Conservation (phyloP, 2,888 invertebrate species). For the Criorhina ranunculi region DNA sequence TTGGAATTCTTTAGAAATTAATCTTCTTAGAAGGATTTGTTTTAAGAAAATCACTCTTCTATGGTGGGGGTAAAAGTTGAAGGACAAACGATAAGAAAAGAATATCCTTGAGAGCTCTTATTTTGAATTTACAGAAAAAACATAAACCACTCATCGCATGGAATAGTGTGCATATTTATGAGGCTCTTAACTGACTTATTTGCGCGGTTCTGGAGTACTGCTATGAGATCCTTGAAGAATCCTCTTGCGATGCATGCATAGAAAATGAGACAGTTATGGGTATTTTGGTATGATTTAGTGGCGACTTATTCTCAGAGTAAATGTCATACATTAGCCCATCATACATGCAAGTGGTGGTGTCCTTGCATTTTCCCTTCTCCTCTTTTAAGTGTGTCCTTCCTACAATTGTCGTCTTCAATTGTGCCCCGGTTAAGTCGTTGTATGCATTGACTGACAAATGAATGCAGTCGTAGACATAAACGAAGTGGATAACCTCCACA, state of each 20-base stretch:
- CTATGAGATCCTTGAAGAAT: background rate
- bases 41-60: background rate
- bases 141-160: background rate
- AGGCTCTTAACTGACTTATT: background rate
- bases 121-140: background rate
- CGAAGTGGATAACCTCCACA: conserved; percentile 68
- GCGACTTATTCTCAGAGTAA: conserved; percentile 44
- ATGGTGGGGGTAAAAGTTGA: background rate
- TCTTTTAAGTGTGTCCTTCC: conserved; percentile 63
- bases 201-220: conserved; percentile 19
- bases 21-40: conserved; percentile 38
- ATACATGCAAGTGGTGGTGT: conserved; percentile 16
- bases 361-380: conserved; percentile 28
- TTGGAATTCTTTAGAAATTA: conserved; percentile 33
- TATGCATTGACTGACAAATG: conserved; percentile 73
- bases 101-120: background rate
- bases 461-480: conserved; percentile 72
- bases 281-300: conserved; percentile 59
- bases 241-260: conserved; percentile 37
- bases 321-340: conserved; percentile 47
- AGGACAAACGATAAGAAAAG: background rate
- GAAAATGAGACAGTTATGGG: conserved; percentile 46
- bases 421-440: conserved; percentile 53
- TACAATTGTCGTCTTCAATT: conserved; percentile 56
- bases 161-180: conserved; percentile 46